phyloP scores from a whole-genome alignment of 1,140 invertebrate species.

The Octopus sinensis region DNA sequence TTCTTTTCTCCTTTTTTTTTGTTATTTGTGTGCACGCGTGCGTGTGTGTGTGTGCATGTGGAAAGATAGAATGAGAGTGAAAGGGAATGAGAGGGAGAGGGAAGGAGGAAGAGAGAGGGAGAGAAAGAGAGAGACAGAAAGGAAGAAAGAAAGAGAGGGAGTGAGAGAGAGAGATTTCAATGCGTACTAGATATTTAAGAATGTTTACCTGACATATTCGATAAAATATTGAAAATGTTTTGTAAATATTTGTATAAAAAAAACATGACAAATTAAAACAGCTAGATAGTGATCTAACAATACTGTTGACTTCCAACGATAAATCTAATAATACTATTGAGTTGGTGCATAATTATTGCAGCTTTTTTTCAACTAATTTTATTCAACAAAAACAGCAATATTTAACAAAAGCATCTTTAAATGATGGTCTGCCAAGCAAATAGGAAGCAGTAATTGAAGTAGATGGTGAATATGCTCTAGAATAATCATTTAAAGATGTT shows the following conservation, averaged over 20 bases:
- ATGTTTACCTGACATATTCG: neutral
- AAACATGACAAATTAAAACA: neutral
- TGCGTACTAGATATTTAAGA: neutral
- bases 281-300: neutral
- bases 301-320: neutral
- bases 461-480: too few relatives aligned
- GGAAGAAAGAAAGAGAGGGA: neutral
- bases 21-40: too few relatives aligned
- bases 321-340: too few relatives aligned
- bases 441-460: too few relatives aligned
- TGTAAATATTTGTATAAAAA: neutral
- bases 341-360: too few relatives aligned
- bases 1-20: too few relatives aligned
- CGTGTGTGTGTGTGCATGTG: neutral
- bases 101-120: neutral
- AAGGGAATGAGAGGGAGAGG: neutral
- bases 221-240: neutral
- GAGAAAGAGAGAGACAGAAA: neutral
- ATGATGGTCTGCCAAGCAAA: too few relatives aligned
- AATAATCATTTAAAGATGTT: too few relatives aligned
- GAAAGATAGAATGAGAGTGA: neutral
- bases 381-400: too few relatives aligned
- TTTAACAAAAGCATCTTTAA: too few relatives aligned
- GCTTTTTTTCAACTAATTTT: too few relatives aligned
- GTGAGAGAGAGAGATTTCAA: neutral